These are phyloP conservation scores for Heliconius cydno DNA, from an alignment of 2,888 invertebrate species.

Conservation along the genomic window DNA sequence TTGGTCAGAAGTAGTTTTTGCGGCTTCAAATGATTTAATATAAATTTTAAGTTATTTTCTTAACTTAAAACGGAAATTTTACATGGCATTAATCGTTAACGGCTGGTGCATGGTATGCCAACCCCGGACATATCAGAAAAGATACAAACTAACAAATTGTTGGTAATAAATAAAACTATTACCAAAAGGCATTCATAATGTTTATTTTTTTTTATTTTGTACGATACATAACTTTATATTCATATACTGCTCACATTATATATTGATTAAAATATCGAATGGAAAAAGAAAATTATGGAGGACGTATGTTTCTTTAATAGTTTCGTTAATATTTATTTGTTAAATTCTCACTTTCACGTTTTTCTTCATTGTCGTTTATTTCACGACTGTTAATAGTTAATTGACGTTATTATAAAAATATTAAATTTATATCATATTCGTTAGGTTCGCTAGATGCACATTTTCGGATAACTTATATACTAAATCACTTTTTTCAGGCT, in stretches of 20 bases:
- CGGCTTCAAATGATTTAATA: neutral
- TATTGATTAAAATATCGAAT: neutral
- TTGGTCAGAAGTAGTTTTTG: too few relatives aligned
- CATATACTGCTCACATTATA: neutral
- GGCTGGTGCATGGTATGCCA: neutral
- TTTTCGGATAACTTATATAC: slow-evolving; percentile 45
- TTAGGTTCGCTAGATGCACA: slow-evolving; percentile 18
- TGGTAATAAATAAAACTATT: slow-evolving; percentile 24
- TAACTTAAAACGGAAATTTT: neutral
- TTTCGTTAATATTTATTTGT: neutral
- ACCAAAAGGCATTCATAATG: neutral
- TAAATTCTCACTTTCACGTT: neutral
- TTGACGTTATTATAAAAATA: slow-evolving; percentile 34
- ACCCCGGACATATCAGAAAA: too few relatives aligned
- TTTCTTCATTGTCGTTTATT: neutral
- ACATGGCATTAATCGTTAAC: neutral
- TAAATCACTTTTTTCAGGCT: slow-evolving; percentile 49
- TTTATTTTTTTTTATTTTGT: slow-evolving; percentile 11
- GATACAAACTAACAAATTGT: neutral
- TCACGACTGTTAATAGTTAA: slow-evolving; percentile 19
- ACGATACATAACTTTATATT: neutral
- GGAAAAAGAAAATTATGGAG: neutral
- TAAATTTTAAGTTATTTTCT: neutral
- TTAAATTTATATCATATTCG: slow-evolving; percentile 17
- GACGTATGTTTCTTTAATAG: neutral